Conservation (phyloP, 2,888 invertebrate genomes). For the Ditylenchus weischeri region DNA sequence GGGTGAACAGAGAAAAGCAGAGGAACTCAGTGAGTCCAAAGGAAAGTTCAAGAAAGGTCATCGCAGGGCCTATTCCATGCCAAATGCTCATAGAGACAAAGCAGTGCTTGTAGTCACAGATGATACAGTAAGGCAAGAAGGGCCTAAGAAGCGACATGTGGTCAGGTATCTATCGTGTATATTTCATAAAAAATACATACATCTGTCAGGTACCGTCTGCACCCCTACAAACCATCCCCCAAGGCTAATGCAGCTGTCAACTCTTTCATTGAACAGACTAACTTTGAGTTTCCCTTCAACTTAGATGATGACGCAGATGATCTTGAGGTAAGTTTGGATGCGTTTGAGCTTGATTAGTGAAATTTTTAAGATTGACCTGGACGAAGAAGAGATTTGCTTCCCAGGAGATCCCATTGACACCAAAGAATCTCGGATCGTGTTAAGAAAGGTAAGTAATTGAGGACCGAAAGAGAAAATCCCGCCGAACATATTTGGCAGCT, state of each 20-base stretch:
- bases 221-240: conserved; percentile 38
- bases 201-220: conserved; percentile 42
- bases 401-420: conserved; percentile 39
- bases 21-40: conserved; percentile 7
- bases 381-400: conserved; percentile 51
- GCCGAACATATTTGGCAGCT: too few relatives aligned
- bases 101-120: conserved; percentile 52
- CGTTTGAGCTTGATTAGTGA: neutral
- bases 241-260: conserved; percentile 29
- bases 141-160: conserved; percentile 10
- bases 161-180: conserved; percentile 3
- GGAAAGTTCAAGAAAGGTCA: conserved; percentile 50
- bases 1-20: neutral
- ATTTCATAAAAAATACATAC: too few relatives aligned
- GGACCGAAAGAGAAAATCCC: too few relatives aligned
- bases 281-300: conserved; percentile 20
- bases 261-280: conserved; percentile 29
- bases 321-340: conserved; percentile 24
- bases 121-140: conserved; percentile 29
- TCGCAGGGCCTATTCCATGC: conserved; percentile 57
- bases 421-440: conserved; percentile 22
- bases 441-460: conserved; percentile 25
- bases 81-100: conserved; percentile 49
- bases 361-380: conserved; percentile 45
- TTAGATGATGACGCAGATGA: conserved; percentile 28